Evolutionary conservation across 2,797 vertebrate species (phyloP).

Genomic region (Coracias cyanogaster): DNA sequence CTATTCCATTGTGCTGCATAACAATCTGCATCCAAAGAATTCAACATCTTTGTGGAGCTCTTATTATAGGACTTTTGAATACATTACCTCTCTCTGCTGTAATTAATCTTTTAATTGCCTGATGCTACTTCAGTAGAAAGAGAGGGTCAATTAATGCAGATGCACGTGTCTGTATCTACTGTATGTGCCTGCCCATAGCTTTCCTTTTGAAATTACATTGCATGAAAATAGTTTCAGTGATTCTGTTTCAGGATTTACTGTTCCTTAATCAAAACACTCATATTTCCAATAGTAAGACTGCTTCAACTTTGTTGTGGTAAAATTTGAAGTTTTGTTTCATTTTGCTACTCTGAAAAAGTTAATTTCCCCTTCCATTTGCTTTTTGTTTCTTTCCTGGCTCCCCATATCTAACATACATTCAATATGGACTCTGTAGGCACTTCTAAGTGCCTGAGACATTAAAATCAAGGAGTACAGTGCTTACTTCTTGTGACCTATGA

Average conservation of each 20-base stretch:
- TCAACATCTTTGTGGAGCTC: neutral
- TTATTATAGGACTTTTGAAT: slow-evolving; percentile 30
- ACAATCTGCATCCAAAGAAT: neutral
- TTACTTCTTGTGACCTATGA: neutral
- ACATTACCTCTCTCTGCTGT: slow-evolving; percentile 18
- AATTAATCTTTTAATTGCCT: slow-evolving; percentile 62
- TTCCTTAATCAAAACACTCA: neutral
- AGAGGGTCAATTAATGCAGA: slow-evolving; percentile 24
- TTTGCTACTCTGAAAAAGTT: neutral
- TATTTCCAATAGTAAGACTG: neutral
- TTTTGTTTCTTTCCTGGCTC: neutral
- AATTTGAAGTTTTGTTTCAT: neutral
- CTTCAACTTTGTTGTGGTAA: neutral
- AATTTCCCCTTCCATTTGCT: neutral
- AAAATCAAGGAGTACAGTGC: neutral
- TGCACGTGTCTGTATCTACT: neutral
- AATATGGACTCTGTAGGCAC: neutral
- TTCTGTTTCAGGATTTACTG: neutral
- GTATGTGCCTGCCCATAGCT: neutral
- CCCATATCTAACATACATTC: neutral
- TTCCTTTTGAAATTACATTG: neutral
- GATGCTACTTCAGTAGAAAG: slow-evolving; percentile 17
- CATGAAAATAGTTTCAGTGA: neutral
- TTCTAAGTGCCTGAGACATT: neutral
- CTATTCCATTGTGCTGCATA: neutral